Conservation (phyloP, 2,113 vertebrate species). For the Amia ocellicauda region DNA sequence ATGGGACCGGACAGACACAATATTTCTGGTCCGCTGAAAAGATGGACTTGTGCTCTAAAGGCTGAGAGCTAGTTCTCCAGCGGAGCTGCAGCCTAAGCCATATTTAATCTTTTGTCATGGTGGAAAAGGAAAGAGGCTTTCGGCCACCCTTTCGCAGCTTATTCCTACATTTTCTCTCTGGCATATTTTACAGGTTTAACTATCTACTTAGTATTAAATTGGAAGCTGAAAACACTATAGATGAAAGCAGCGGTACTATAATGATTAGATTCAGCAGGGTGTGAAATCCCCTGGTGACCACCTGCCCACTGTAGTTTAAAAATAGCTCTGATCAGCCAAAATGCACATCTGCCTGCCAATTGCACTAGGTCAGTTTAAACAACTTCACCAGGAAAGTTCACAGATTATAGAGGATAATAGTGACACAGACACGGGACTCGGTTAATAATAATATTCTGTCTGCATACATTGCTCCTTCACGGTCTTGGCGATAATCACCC, state of each 20-base stretch:
- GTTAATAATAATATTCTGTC: too few species aligned
- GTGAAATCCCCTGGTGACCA: conserved; percentile 52
- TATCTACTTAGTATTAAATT: conserved; percentile 5
- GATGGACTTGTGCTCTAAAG: not conserved
- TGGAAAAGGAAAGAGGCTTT: not conserved
- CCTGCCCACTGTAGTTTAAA: conserved; percentile 50
- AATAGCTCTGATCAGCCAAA: conserved; percentile 44
- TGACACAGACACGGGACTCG: not conserved
- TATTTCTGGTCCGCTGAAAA: too few species aligned
- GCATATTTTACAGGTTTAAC: not conserved
- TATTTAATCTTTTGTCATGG: not conserved
- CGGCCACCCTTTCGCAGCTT: not conserved
- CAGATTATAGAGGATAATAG: not conserved
- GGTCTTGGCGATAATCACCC: too few species aligned
- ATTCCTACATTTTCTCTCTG: not conserved
- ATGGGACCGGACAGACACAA: too few species aligned
- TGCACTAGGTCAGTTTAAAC: conserved; percentile 1
- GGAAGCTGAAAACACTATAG: not conserved
- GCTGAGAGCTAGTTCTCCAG: not conserved
- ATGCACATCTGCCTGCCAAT: conserved; percentile 47
- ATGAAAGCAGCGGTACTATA: conserved; percentile 9
- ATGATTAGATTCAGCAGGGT: conserved; percentile 55
- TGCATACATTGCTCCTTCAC: too few species aligned
- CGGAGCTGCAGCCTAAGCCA: not conserved
- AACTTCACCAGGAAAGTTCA: not conserved